Percentiles rank a stretch among this genome's conserved stretches.
These are phyloP conservation scores for Brachionus manjavacas DNA, from an alignment of 1,140 invertebrate genomes.

Conservation along the genomic window DNA sequence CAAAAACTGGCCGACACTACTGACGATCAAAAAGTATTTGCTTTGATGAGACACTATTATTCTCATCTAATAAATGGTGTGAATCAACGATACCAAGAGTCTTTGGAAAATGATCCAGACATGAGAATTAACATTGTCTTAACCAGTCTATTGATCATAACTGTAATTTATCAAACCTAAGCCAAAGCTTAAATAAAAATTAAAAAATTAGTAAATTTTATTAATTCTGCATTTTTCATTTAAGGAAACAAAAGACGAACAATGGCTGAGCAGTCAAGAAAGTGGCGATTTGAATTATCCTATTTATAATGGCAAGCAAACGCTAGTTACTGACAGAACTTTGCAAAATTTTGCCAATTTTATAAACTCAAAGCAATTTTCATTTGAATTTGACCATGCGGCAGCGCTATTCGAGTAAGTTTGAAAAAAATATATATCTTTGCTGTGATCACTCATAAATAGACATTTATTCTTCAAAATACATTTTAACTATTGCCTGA, in stretches of 20 bases:
- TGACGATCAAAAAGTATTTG: not conserved
- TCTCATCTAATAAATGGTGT: constrained; percentile 29
- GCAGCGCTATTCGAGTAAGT: constrained; percentile 11
- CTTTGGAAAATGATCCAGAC: constrained; percentile 1
- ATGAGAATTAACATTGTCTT: constrained; percentile 29
- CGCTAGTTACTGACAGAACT: not conserved
- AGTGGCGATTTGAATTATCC: not conserved
- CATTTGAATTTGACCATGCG: constrained; percentile 31
- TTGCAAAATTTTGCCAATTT: not conserved
- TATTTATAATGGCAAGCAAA: not conserved
- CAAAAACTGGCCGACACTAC: not conserved
- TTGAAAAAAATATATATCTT: too few relatives aligned
- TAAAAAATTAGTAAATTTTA: not conserved
- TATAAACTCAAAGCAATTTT: not conserved
- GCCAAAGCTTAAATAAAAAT: not conserved
- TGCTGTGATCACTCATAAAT: too few relatives aligned
- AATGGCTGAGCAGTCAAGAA: not conserved
- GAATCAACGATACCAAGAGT: constrained; percentile 8
- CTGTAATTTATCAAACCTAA: not conserved
- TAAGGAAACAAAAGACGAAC: not conserved
- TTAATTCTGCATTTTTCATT: not conserved
- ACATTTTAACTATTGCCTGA: too few relatives aligned
- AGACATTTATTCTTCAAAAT: too few relatives aligned
- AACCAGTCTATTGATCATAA: not conserved
- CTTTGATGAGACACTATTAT: constrained; percentile 19